A percentile compares a stretch with the other conserved stretches of the same genome.
These are phyloP conservation scores for Pristionchus mayeri DNA, from an alignment of 2,888 invertebrate species.

Conservation along the genomic window DNA sequence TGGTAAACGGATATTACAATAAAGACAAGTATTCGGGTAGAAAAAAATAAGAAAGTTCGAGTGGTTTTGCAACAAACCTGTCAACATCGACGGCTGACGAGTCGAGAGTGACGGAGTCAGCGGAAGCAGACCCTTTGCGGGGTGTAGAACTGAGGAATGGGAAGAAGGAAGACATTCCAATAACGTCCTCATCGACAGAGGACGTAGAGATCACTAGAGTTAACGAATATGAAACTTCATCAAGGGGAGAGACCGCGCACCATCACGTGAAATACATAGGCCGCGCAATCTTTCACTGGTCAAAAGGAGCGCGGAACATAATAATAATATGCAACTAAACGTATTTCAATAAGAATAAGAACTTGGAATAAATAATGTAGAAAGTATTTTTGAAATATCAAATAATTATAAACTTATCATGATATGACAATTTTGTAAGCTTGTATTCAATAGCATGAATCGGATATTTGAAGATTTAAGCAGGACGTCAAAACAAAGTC, in stretches of 20 bases:
- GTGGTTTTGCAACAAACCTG: constrained; percentile 2
- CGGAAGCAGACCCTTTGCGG: constrained; percentile 2
- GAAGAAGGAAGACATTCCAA: constrained; percentile 38
- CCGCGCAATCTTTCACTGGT: neutral
- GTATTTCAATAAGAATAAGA: too few relatives aligned
- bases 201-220: neutral
- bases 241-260: constrained; percentile 3
- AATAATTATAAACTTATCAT: too few relatives aligned
- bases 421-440: too few relatives aligned
- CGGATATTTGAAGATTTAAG: too few relatives aligned
- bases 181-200: constrained; percentile 21
- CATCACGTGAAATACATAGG: constrained; percentile 39
- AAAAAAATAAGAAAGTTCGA: neutral
- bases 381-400: too few relatives aligned
- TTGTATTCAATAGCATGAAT: too few relatives aligned
- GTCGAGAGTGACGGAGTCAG: neutral
- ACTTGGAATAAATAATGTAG: too few relatives aligned
- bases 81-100: constrained; percentile 42
- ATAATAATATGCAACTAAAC: neutral
- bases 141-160: constrained; percentile 40
- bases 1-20: neutral
- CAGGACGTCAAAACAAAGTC: too few relatives aligned
- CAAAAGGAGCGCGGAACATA: constrained; percentile 25
- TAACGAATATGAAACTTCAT: neutral
- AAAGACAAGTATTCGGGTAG: constrained; percentile 8